Conservation (phyloP, 2,113 vertebrate genomes). For the Rhinopomastus cyanomelas region DNA sequence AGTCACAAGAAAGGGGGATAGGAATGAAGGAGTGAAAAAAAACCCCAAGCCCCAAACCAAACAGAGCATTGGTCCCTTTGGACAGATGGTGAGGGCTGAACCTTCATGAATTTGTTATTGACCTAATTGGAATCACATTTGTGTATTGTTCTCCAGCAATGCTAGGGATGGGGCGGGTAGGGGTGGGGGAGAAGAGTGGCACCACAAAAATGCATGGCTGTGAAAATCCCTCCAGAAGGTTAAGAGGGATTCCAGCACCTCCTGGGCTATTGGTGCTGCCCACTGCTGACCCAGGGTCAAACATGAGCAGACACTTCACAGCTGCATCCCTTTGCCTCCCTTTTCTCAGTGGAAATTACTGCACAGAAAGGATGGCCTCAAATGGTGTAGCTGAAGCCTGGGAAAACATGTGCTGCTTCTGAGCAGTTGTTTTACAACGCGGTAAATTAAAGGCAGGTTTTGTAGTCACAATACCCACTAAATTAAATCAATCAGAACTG, state of each 20-base stretch:
- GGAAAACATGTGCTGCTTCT: neutral
- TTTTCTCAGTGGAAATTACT: slow-evolving; percentile 20
- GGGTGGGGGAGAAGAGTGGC: neutral
- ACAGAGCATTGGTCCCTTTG: neutral
- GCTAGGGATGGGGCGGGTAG: neutral
- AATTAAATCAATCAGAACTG: neutral
- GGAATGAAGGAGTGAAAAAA: neutral
- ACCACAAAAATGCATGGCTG: neutral
- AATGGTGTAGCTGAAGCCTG: neutral
- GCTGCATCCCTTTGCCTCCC: neutral
- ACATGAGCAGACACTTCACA: slow-evolving; percentile 12
- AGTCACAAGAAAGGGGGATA: slow-evolving; percentile 22
- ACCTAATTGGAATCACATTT: slow-evolving; percentile 64
- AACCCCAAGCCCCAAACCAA: neutral
- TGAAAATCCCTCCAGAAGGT: slow-evolving; percentile 37
- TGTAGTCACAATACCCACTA: neutral
- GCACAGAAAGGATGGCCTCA: neutral
- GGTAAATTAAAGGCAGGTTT: slow-evolving; percentile 13
- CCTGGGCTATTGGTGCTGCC: neutral
- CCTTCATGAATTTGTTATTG: slow-evolving; percentile 66
- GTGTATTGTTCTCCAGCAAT: slow-evolving; percentile 23
- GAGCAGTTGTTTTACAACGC: neutral
- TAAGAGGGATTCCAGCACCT: slow-evolving; percentile 45
- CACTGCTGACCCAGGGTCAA: slow-evolving; percentile 26
- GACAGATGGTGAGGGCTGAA: slow-evolving; percentile 68